These are phyloP conservation scores for Cremastinae sp. DNA, from an alignment of 2,888 invertebrate species.

Conservation along the genomic window DNA sequence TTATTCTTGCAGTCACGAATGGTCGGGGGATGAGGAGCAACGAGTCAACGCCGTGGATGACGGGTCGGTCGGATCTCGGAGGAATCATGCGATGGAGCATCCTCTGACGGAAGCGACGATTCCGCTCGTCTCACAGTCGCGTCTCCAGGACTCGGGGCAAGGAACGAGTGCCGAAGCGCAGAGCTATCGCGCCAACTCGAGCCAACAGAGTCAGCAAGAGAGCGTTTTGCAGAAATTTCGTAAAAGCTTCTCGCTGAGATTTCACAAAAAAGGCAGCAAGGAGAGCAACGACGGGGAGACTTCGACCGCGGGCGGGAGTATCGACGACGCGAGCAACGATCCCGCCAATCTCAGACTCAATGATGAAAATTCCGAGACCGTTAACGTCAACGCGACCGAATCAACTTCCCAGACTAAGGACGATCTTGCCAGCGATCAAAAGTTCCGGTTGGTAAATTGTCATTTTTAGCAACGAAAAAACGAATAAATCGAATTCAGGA, in stretches of 20 bases:
- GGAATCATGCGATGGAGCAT: slow-evolving; percentile 72
- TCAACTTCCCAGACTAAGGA: slow-evolving; percentile 73
- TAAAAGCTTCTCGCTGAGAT: slow-evolving; percentile 85
- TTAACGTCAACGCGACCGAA: slow-evolving; percentile 63
- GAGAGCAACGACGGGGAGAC: slow-evolving; percentile 80
- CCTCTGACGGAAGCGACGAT: slow-evolving; percentile 74
- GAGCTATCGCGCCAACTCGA: slow-evolving; percentile 57
- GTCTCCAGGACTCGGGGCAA: slow-evolving; percentile 68
- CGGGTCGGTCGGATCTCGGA: slow-evolving; percentile 35
- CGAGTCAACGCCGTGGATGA: slow-evolving; percentile 66
- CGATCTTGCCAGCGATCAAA: slow-evolving; percentile 73
- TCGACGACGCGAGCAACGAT: slow-evolving; percentile 44
- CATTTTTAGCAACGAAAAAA: not conserved
- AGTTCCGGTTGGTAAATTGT: slow-evolving; percentile 74
- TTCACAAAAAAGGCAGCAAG: slow-evolving; percentile 82
- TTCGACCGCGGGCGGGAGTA: slow-evolving; percentile 61
- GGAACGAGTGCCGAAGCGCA: slow-evolving; percentile 63
- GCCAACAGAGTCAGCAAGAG: slow-evolving; percentile 77
- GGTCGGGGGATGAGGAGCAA: slow-evolving; percentile 72
- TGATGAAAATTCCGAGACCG: slow-evolving; percentile 64
- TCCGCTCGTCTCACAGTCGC: slow-evolving; percentile 72
- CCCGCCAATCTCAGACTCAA: slow-evolving; percentile 45
- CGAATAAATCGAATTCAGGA: no score
- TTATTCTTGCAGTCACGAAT: slow-evolving; percentile 69
- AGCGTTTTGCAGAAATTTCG: slow-evolving; percentile 87